These are phyloP conservation scores for Tiphia femorata DNA, from an alignment of 2,888 invertebrate genomes.

Conservation along the genomic window DNA sequence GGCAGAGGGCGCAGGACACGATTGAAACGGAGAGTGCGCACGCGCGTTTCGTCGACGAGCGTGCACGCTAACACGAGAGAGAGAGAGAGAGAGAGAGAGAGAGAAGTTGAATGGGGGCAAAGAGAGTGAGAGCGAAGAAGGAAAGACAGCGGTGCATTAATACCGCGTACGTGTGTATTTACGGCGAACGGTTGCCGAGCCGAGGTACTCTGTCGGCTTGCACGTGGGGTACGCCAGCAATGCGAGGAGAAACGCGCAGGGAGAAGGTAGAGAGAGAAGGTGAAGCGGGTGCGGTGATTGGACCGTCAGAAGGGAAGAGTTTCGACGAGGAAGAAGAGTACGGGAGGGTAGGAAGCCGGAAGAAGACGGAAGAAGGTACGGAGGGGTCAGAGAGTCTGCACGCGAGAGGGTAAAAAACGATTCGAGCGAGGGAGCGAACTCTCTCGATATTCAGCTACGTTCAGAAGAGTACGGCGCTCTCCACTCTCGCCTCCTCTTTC, in stretches of 20 bases:
- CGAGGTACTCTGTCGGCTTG: constrained; percentile 29
- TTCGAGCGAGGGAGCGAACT: background rate
- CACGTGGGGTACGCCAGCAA: constrained; percentile 45
- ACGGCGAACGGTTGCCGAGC: constrained; percentile 28
- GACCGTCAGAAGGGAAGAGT: no score
- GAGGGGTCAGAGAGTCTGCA: background rate
- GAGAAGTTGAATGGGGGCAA: background rate
- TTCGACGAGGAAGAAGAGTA: no score
- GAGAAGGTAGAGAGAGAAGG: background rate
- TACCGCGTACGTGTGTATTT: constrained; percentile 15
- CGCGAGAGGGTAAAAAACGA: background rate
- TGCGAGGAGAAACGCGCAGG: background rate
- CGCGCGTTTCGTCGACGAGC: constrained; percentile 13
- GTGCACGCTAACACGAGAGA: background rate
- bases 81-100: constrained; percentile 1
- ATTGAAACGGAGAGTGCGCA: constrained; percentile 14
- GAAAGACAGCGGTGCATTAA: constrained; percentile 18
- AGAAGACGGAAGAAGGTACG: no score
- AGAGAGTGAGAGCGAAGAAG: constrained; percentile 2
- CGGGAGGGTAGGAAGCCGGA: no score
- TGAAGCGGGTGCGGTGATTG: no score
- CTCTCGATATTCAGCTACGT: no score
- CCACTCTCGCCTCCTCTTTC: no score
- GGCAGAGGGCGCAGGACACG: constrained; percentile 16
- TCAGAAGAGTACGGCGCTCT: no score